Evolutionary conservation across 1,140 invertebrate genomes (phyloP), one percentile per base, ranked within the genome.

Genomic region (Lerema accius): DNA sequence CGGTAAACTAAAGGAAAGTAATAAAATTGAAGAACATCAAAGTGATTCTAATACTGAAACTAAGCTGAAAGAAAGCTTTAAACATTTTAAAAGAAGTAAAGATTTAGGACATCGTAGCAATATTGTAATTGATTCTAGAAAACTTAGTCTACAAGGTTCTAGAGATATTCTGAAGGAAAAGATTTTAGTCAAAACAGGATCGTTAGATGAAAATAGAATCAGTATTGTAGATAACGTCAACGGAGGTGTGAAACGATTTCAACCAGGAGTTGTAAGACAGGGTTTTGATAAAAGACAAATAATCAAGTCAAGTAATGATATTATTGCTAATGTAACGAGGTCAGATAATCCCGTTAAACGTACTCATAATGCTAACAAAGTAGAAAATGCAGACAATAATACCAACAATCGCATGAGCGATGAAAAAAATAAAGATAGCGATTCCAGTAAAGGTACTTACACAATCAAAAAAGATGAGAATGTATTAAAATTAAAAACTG

Each of bases 371-470:
- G n/a, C 17, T 1, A 23, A 19, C 10, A 35, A 28, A 4, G 23
- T n/a, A 50, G 16, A 9, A 37, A n/a, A n/a, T n/a, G n/a, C n/a
- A 16, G 3, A n/a, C n/a, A n/a, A 35, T 35, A 16, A 9, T 16
- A 37, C 7, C 13, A 35, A 37, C 7, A 3, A 4, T 19, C 19
- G 1, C 3, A 45, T 0, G 10, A 3, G n/a, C n/a, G n/a, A n/a
- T 16, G 50, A 40, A 39, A 42, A 42, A 0, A 40, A 15, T 37
- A 26, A 48, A 37, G 32, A 46, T 32, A 59, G 56, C 48, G 43
- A 48, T 39, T 59, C 56, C 28, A 59, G 56, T 14, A 48, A 59
- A n/a, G 43, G 56, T 4, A 59, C 56, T 0, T 59, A 59, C 32
- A 37, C 56, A 6, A 48, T 59, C 15, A 26, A 59, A 19, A 59